Evolutionary conservation across 2,113 vertebrate species (phyloP).

Genomic region (Solenodon paradoxus): DNA sequence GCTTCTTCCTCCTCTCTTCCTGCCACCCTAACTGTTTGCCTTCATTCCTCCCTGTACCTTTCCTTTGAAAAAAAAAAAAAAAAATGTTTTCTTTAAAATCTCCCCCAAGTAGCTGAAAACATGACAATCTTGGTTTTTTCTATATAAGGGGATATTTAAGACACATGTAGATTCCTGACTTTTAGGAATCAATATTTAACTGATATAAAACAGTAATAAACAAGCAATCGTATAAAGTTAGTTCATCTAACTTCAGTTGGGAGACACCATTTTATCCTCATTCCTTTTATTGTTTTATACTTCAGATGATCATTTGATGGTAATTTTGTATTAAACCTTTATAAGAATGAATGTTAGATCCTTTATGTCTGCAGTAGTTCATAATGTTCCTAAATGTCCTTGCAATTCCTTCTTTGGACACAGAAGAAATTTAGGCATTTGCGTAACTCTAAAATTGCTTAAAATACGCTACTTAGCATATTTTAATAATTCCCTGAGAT

Average conservation of each 20-base stretch:
- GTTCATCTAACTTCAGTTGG: neutral
- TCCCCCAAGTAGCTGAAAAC: neutral
- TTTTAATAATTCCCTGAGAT: neutral
- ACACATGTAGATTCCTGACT: neutral
- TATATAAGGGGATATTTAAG: neutral
- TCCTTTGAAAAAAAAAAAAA: neutral
- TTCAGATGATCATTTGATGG: neutral
- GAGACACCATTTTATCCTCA: neutral
- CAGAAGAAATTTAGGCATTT: neutral
- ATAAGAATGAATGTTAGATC: neutral
- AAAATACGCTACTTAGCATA: neutral
- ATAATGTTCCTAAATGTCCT: neutral
- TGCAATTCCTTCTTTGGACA: neutral
- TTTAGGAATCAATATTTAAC: constrained; percentile 11
- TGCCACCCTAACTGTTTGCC: no score
- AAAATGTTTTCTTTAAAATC: neutral
- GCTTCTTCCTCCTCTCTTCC: no score
- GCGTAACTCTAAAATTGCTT: neutral
- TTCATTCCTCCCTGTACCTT: no score
- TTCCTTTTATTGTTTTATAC: neutral
- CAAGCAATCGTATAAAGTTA: neutral
- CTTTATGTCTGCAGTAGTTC: neutral
- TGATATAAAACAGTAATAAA: neutral
- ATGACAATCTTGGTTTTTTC: neutral
- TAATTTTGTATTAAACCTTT: neutral